These are phyloP conservation scores for Dendrocincla tyrannina DNA, from an alignment of 2,797 vertebrate species.

Conservation along the genomic window DNA sequence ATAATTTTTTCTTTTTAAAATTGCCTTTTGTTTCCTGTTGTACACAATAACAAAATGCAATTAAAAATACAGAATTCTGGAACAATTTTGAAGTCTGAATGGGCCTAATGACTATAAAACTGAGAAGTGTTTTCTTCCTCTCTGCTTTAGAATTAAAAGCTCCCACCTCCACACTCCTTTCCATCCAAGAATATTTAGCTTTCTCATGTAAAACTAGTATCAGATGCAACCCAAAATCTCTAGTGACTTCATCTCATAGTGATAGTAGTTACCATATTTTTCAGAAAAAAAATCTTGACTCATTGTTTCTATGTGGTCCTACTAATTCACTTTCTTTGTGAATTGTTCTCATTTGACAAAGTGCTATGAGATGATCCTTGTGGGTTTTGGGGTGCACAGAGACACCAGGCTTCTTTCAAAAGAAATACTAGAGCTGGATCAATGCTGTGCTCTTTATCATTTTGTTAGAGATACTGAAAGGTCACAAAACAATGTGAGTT, in stretches of 20 bases:
- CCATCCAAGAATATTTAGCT: background rate
- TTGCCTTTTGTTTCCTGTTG: background rate
- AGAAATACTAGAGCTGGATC: background rate
- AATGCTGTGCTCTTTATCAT: background rate
- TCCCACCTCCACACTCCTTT: accelerated
- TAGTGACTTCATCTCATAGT: background rate
- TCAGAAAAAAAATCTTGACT: background rate
- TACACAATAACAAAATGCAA: background rate
- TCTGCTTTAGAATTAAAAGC: background rate
- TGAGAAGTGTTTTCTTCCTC: background rate
- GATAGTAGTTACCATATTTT: background rate
- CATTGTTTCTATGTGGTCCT: background rate
- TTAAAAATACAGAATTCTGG: background rate
- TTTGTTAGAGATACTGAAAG: background rate
- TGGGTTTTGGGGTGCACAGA: background rate
- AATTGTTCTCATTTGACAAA: background rate
- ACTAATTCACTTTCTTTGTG: background rate
- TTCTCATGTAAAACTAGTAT: background rate
- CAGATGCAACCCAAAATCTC: background rate
- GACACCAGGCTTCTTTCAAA: background rate
- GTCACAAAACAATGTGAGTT: background rate
- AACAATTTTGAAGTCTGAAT: background rate
- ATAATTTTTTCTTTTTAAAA: background rate
- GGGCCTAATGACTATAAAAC: background rate
- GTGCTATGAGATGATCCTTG: background rate